A percentile compares a stretch with the other conserved stretches of the same genome.
Conservation (phyloP, 2,797 vertebrate genomes). For the Eulemur rubriventer region DNA sequence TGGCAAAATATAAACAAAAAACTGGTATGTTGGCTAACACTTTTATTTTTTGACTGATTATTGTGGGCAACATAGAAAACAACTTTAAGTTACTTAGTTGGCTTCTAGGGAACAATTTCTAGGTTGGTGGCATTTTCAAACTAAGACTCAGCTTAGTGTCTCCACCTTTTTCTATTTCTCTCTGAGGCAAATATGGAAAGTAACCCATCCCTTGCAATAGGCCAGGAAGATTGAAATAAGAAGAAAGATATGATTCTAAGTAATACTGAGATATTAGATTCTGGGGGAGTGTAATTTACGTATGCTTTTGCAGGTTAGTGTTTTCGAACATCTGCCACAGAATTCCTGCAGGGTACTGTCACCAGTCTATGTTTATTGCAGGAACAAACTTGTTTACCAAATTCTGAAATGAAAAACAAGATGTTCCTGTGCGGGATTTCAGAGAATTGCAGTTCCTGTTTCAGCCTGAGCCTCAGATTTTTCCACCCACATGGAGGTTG, state of each 20-base stretch:
- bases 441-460: slow-evolving; percentile 53
- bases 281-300: neutral
- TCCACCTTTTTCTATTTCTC: neutral
- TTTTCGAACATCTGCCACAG: slow-evolving; percentile 31
- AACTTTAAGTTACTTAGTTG: neutral
- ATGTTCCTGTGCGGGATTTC: slow-evolving; percentile 16
- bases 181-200: slow-evolving; percentile 7
- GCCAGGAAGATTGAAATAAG: neutral
- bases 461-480: slow-evolving; percentile 45
- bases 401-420: slow-evolving; percentile 67
- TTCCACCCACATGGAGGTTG: slow-evolving; percentile 50
- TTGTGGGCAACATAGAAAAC: neutral
- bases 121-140: neutral
- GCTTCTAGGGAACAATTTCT: neutral
- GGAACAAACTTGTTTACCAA: slow-evolving; percentile 59
- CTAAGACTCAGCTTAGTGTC: neutral
- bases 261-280: neutral
- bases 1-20: neutral
- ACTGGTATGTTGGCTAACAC: neutral
- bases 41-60: slow-evolving; percentile 27
- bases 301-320: neutral
- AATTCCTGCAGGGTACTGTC: slow-evolving; percentile 5
- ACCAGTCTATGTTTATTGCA: neutral
- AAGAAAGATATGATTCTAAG: neutral
- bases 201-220: neutral